Percentiles rank a stretch among this genome's conserved stretches.
These are phyloP conservation scores for Eubasilissa regina DNA, from an alignment of 1,140 invertebrate genomes.

Conservation along the genomic window DNA sequence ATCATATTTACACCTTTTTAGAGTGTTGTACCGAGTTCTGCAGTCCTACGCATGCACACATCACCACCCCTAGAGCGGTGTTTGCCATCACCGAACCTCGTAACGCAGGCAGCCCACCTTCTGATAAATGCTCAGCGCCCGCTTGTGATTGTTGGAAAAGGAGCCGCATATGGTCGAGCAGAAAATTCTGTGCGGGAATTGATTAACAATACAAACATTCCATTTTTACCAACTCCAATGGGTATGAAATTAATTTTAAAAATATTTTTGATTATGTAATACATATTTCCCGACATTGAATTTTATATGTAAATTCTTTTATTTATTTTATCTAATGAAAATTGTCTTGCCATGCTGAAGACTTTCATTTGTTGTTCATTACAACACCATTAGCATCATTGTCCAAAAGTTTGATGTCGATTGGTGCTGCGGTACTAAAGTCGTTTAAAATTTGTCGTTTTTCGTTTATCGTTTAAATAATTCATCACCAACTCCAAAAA, in stretches of 20 bases:
- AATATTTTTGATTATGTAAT: neutral
- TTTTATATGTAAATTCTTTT: neutral
- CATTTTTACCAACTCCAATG: constrained; percentile 96
- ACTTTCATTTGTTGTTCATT: no score
- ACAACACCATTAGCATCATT: no score
- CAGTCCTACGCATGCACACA: constrained; percentile 64
- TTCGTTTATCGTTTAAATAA: no score
- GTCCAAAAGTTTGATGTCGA: no score
- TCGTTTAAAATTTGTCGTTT: no score
- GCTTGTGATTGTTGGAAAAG: constrained; percentile 94
- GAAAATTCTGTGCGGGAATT: constrained; percentile 82
- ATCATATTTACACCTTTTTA: constrained; percentile 29
- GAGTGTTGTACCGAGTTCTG: constrained; percentile 52
- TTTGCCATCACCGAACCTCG: constrained; percentile 78
- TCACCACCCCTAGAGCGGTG: constrained; percentile 77
- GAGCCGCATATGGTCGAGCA: constrained; percentile 87
- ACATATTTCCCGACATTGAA: no score
- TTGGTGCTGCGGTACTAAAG: no score
- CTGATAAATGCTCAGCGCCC: constrained; percentile 84
- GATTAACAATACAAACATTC: constrained; percentile 81
- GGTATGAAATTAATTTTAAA: constrained; percentile 67
- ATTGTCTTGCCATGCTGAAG: no score
- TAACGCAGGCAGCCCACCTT: constrained; percentile 80
- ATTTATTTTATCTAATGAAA: neutral
- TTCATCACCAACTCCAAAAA: no score